phyloP scores from a whole-genome alignment of 2,888 invertebrate genomes.

The Myathropa florea region DNA sequence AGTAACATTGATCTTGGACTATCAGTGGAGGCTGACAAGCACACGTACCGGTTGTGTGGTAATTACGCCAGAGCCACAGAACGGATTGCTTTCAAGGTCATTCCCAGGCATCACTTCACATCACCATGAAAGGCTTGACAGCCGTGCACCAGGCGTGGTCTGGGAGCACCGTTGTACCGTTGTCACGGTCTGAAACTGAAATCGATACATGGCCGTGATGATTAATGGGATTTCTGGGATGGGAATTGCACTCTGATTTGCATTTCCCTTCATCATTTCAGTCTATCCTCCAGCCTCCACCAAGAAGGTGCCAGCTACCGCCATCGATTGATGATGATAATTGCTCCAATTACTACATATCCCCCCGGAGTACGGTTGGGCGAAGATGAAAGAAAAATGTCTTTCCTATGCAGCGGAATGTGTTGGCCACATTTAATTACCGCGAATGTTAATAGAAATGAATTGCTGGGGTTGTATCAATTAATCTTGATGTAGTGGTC shows the following conservation, averaged over 20 bases:
- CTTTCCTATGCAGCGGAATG: slow-evolving; percentile 24
- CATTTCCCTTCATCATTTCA: slow-evolving; percentile 31
- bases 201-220: slow-evolving; percentile 16
- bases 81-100: slow-evolving; percentile 15
- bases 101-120: slow-evolving; percentile 35
- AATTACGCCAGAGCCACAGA: background rate
- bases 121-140: slow-evolving; percentile 9
- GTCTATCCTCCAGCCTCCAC: background rate
- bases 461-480: slow-evolving; percentile 39
- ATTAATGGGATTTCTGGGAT: slow-evolving; percentile 32
- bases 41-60: background rate
- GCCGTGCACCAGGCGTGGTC: slow-evolving; percentile 18
- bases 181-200: slow-evolving; percentile 26
- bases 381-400: background rate
- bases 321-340: background rate
- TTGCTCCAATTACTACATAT: slow-evolving; percentile 9
- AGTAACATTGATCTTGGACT: slow-evolving; percentile 40
- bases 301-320: background rate
- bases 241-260: slow-evolving; percentile 28
- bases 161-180: slow-evolving; percentile 17
- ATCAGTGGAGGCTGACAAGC: background rate
- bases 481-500: slow-evolving; percentile 16
- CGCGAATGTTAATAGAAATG: slow-evolving; percentile 45
- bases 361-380: background rate
- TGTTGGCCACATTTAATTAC: slow-evolving; percentile 38